phyloP scores from a whole-genome alignment of 2,888 invertebrate species.

The Resseliella maxima region DNA sequence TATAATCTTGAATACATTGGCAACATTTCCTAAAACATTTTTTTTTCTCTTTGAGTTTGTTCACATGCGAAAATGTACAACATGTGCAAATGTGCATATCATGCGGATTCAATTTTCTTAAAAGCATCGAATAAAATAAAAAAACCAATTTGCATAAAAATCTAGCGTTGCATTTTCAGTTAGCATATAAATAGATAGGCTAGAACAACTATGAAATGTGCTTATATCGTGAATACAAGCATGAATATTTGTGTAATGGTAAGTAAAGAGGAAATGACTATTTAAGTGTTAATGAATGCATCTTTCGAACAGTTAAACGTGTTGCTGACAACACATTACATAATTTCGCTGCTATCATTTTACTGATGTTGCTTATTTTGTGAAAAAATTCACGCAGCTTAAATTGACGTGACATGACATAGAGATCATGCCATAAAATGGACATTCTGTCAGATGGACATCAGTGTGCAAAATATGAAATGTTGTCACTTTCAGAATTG shows the following conservation, averaged over 20 bases:
- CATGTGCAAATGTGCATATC: neutral
- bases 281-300: neutral
- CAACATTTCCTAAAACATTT: neutral
- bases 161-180: neutral
- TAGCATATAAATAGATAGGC: neutral
- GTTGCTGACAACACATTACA: conserved; percentile 6
- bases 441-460: neutral
- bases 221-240: neutral
- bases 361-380: neutral
- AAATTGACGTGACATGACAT: neutral
- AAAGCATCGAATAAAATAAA: conserved; percentile 5
- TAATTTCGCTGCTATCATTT: too few species aligned
- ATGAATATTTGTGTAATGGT: neutral
- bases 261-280: conserved; percentile 9
- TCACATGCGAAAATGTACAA: neutral
- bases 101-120: conserved; percentile 18
- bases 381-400: neutral
- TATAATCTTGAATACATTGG: neutral
- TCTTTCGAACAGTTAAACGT: neutral
- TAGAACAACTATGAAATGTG: neutral
- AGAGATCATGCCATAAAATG: neutral
- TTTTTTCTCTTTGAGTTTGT: too few species aligned
- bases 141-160: neutral
- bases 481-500: neutral
- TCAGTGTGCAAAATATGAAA: neutral